A percentile compares a stretch with the other conserved stretches of the same genome.
These are phyloP conservation scores for Eubucco bourcierii DNA, from an alignment of 2,113 vertebrate species.

Conservation along the genomic window DNA sequence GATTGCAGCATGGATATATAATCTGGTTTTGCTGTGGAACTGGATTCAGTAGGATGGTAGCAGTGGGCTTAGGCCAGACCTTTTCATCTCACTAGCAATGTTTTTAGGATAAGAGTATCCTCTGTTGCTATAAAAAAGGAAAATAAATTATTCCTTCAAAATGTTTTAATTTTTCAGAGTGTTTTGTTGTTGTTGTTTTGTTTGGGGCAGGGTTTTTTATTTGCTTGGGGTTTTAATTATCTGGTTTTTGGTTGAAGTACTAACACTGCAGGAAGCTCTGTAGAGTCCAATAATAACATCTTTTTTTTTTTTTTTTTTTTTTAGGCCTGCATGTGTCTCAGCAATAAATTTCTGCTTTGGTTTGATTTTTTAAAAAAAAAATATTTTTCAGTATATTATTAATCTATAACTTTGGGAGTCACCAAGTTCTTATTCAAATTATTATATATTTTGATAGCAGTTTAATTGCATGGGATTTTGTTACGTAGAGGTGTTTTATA, in stretches of 20 bases:
- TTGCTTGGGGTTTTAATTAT: too few species aligned
- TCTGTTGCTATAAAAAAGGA: not conserved
- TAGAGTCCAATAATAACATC: not conserved
- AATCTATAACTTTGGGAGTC: not conserved
- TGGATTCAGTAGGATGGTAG: not conserved
- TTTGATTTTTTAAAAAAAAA: accelerated
- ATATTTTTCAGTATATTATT: not conserved
- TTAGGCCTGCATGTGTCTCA: not conserved
- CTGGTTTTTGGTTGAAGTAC: not conserved
- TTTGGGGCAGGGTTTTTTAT: too few species aligned
- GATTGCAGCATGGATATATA: not conserved
- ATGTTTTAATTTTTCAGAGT: not conserved
- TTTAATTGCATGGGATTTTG: not conserved
- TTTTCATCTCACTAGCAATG: not conserved
- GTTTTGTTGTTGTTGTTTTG: not conserved
- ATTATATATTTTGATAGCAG: not conserved
- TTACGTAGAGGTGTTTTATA: not conserved
- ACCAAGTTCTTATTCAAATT: not conserved
- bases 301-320: too few species aligned
- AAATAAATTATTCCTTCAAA: not conserved
- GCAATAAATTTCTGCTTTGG: not conserved
- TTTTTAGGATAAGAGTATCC: not conserved
- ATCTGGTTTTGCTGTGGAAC: not conserved
- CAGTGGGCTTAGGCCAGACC: not conserved
- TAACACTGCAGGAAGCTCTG: not conserved